Evolutionary conservation across 2,113 vertebrate species (phyloP).

Genomic region (Camelus dromedarius): DNA sequence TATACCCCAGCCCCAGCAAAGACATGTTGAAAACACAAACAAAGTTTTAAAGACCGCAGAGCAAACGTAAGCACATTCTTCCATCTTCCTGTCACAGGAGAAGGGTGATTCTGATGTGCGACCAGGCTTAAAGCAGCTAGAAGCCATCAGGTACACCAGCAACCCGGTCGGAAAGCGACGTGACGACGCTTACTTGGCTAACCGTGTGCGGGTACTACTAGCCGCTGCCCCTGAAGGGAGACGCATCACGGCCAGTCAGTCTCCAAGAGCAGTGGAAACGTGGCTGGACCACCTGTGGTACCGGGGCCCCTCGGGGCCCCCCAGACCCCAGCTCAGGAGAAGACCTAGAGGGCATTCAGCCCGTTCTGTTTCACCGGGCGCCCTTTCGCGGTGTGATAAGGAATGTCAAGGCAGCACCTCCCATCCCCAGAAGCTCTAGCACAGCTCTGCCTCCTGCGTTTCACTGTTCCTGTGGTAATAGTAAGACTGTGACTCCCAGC

Average conservation of each 20-base stretch:
- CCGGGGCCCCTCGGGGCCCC: not conserved
- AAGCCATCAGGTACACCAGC: not conserved
- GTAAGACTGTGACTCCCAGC: not conserved
- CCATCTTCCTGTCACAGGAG: not conserved
- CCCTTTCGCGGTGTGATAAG: not conserved
- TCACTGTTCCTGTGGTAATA: not conserved
- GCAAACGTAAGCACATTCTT: constrained; percentile 21
- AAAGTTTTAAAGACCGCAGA: constrained; percentile 16
- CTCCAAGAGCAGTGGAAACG: not conserved
- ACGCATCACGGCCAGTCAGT: not conserved
- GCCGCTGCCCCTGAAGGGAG: not conserved
- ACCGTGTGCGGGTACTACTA: not conserved
- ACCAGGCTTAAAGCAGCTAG: not conserved
- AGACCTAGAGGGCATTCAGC: not conserved
- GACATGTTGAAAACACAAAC: constrained; percentile 12
- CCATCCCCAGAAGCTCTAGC: not conserved
- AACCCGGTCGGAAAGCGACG: not conserved
- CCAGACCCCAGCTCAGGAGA: no score
- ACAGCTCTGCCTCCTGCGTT: not conserved
- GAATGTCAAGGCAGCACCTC: not conserved
- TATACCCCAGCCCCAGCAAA: constrained; percentile 34
- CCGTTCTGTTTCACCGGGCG: not conserved
- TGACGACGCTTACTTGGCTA: not conserved
- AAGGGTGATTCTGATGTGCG: not conserved
- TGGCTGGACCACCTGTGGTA: not conserved